These are phyloP conservation scores for Pseudoatta argentina DNA, from an alignment of 1,140 invertebrate genomes.

Conservation along the genomic window DNA sequence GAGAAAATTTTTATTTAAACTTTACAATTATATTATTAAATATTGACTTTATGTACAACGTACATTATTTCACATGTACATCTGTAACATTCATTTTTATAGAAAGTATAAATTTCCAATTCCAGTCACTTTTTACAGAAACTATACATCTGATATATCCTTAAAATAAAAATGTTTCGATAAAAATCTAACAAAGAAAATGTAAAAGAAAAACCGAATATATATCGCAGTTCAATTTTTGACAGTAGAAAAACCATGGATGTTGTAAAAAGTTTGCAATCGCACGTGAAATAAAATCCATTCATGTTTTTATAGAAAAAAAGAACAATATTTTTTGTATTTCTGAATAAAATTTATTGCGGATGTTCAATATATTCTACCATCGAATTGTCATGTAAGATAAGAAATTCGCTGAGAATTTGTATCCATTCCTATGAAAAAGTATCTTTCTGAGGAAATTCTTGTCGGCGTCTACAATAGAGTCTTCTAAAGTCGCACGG, in stretches of 20 bases:
- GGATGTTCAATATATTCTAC: constrained; percentile 7
- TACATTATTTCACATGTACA: no score
- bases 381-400: neutral
- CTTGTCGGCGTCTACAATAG: neutral
- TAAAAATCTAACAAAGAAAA: neutral
- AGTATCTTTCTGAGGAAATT: neutral
- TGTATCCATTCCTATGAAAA: neutral
- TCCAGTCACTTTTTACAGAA: no score
- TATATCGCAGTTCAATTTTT: neutral
- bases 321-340: neutral
- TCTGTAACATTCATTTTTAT: no score
- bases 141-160: no score
- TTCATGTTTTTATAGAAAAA: neutral
- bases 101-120: no score
- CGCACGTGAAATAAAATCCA: neutral
- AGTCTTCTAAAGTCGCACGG: constrained; percentile 18
- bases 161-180: neutral
- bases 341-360: neutral
- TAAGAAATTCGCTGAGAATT: neutral
- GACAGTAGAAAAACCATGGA: neutral
- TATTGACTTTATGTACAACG: no score
- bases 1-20: no score
- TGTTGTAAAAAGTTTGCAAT: neutral
- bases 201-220: neutral
- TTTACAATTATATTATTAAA: no score